phyloP scores from a whole-genome alignment of 2,797 vertebrate species.

The Tokudaia tokunoshimensis region DNA sequence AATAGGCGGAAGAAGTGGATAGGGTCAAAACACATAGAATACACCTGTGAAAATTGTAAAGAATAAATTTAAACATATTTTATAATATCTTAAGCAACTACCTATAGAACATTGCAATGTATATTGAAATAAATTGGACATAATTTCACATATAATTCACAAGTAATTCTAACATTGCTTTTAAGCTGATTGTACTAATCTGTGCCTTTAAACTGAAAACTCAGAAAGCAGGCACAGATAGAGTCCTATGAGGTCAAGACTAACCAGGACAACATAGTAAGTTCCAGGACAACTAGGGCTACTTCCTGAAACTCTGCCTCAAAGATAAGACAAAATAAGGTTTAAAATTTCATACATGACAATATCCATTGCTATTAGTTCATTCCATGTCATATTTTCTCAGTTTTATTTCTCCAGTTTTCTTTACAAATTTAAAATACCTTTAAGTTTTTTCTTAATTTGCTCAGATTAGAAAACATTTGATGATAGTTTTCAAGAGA shows the following conservation, averaged over 20 bases:
- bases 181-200: background rate
- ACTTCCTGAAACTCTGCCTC: background rate
- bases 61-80: background rate
- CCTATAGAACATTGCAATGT: background rate
- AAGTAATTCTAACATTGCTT: background rate
- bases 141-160: background rate
- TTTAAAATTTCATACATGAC: background rate
- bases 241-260: background rate
- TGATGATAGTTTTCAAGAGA: background rate
- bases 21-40: background rate
- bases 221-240: background rate
- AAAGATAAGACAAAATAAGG: background rate
- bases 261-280: too few species aligned
- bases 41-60: background rate
- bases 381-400: slow-evolving; percentile 32
- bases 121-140: background rate
- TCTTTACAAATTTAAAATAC: background rate
- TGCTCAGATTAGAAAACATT: background rate
- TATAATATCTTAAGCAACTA: background rate
- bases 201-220: background rate
- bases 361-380: background rate
- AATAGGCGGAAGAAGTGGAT: background rate
- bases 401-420: background rate
- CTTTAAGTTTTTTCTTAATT: background rate
- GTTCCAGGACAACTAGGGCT: background rate